Base-by-base conservation (phyloP, 2,888 invertebrate genomes). In the Antitype chi region DNA sequence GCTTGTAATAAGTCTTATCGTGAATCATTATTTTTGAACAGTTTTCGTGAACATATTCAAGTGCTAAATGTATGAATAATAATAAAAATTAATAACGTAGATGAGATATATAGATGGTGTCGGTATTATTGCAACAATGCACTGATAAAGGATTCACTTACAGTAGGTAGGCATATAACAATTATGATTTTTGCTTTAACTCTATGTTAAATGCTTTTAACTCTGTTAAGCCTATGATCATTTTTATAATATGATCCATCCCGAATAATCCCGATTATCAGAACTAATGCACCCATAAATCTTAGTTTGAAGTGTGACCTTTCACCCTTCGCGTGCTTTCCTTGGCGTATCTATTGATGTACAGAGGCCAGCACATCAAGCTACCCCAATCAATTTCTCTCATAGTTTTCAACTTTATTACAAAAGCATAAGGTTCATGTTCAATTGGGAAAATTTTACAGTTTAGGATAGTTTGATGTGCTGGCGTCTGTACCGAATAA, bases 291-390 rank as follows among this genome's bases (percentile, higher is more conserved):
- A 59, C 8, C 55, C 38, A 81, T 85, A 43, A 55, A 62, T 66
- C 59, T 69, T 52, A 25, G 66, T 85, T 76, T 69, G 74, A 69
- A 59, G 71, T 52, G 13, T 62, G 78, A 84, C 75, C 75, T 72
- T 63, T 68, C 74, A 67, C 60, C 74, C 32, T 23, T 52, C 69
- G 28, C 11, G 70, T 43, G 78, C 59, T 59, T 59, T 64, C 32
- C 25, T 7, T n/a, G 17, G 25, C 17, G 49, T 38, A 32, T 68
- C 8, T 49, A 43, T n/a, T 55, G 38, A 38, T 20, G 17, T 57
- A n/a, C n/a, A n/a, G n/a, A n/a, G n/a, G n/a, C n/a, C n/a, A n/a
- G n/a, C n/a, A n/a, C n/a, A n/a, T n/a, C n/a, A n/a, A n/a, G n/a
- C n/a, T n/a, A n/a, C n/a, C n/a, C n/a, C n/a, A n/a, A n/a, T n/a